phyloP scores from a whole-genome alignment of 2,797 vertebrate genomes.

The Falco peregrinus region DNA sequence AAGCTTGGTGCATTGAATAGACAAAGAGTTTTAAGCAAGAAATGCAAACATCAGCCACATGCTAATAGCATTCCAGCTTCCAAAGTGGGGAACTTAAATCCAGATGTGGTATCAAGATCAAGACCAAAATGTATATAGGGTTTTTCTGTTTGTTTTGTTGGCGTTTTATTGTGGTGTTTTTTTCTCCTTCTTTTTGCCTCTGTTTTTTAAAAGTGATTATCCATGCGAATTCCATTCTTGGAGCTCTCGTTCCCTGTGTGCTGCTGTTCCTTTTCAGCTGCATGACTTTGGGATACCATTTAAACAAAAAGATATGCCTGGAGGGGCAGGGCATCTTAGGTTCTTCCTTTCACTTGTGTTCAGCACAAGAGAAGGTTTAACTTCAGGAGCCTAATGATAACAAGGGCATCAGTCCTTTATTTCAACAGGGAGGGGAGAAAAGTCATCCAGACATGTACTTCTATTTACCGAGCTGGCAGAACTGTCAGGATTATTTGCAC shows the following conservation, averaged over 20 bases:
- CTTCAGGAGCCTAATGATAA: not conserved
- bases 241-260: not conserved
- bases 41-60: accelerated
- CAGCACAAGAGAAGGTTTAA: not conserved
- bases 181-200: too few species aligned
- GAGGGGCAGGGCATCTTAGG: not conserved
- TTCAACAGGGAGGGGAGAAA: not conserved
- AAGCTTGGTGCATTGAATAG: not conserved
- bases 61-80: not conserved
- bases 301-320: not conserved
- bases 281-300: not conserved
- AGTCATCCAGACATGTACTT: not conserved
- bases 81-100: not conserved
- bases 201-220: too few species aligned
- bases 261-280: not conserved
- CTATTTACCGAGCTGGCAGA: not conserved
- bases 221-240: not conserved
- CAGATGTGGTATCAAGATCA: not conserved
- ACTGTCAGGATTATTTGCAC: not conserved
- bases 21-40: not conserved
- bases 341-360: not conserved
- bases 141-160: too few species aligned
- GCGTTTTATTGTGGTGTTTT: too few species aligned
- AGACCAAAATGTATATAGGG: too few species aligned
- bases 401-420: too few species aligned